Evolutionary conservation across 2,113 vertebrate species (phyloP).

Genomic region (Atrichornis clamosus): DNA sequence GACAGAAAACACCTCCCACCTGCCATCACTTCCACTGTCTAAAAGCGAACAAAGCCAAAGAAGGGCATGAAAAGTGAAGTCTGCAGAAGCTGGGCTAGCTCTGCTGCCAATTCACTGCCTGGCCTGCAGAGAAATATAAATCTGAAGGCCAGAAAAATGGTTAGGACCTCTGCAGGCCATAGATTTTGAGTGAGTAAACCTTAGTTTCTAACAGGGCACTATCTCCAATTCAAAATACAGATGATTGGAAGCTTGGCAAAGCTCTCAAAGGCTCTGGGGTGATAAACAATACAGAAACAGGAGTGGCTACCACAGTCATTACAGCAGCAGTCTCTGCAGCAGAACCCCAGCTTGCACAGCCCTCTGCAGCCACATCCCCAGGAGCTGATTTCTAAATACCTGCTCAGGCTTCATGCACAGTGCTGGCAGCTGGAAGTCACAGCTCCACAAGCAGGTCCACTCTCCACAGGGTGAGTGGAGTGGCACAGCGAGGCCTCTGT

Average conservation of each 20-base stretch:
- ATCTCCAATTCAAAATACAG: neutral
- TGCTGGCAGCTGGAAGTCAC: neutral
- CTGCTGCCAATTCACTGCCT: neutral
- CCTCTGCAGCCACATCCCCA: neutral
- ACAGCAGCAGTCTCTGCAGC: neutral
- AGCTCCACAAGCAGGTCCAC: neutral
- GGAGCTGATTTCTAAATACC: neutral
- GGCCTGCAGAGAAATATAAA: neutral
- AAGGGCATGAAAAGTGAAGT: neutral
- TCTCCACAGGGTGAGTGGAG: neutral
- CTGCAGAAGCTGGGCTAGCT: neutral
- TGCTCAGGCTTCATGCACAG: neutral
- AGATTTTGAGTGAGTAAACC: neutral
- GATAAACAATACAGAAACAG: neutral
- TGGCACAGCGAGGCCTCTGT: neutral
- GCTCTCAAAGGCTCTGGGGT: neutral
- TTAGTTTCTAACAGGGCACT: neutral
- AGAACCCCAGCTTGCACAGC: neutral
- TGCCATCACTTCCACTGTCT: neutral
- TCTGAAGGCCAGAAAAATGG: neutral
- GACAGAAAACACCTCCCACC: neutral
- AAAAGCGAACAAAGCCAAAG: neutral
- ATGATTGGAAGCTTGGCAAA: neutral
- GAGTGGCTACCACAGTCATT: neutral
- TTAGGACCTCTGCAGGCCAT: neutral